A percentile compares a stretch with the other conserved stretches of the same genome.
Conservation (phyloP, 2,888 invertebrate genomes). For the Caenorhabditis plicata region DNA sequence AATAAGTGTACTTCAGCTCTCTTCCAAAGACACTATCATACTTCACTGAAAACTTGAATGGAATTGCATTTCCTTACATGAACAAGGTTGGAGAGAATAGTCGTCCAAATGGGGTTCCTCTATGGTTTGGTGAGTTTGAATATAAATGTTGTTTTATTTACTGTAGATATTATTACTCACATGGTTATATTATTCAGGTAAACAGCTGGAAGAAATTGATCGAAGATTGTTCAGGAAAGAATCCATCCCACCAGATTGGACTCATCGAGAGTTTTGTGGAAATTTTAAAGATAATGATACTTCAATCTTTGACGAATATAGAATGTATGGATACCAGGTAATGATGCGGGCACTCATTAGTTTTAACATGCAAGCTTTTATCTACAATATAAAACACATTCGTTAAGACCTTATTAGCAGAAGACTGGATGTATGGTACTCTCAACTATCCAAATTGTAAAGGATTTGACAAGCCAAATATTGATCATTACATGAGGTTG, state of each 20-base stretch:
- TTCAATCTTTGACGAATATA: constrained; percentile 30
- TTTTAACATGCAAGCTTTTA: not conserved
- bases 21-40: constrained; percentile 36
- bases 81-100: constrained; percentile 54
- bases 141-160: not conserved
- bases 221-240: constrained; percentile 15
- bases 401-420: constrained; percentile 39
- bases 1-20: constrained; percentile 17
- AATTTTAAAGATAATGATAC: constrained; percentile 37
- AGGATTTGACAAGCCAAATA: constrained; percentile 42
- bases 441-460: constrained; percentile 51
- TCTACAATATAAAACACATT: not conserved
- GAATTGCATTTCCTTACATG: constrained; percentile 45
- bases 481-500: constrained; percentile 49
- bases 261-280: constrained; percentile 28
- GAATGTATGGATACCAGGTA: constrained; percentile 31
- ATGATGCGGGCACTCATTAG: not conserved
- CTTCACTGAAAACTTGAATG: constrained; percentile 36
- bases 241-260: constrained; percentile 17
- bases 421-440: constrained; percentile 52
- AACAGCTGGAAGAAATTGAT: constrained; percentile 29
- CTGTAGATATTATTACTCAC: not conserved
- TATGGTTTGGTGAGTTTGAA: constrained; percentile 34
- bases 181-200: constrained; percentile 13
- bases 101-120: constrained; percentile 49